Percentiles rank a stretch among this genome's conserved stretches.
Conservation (phyloP, 2,888 invertebrate genomes). For the Yponomeuta plumbellus region DNA sequence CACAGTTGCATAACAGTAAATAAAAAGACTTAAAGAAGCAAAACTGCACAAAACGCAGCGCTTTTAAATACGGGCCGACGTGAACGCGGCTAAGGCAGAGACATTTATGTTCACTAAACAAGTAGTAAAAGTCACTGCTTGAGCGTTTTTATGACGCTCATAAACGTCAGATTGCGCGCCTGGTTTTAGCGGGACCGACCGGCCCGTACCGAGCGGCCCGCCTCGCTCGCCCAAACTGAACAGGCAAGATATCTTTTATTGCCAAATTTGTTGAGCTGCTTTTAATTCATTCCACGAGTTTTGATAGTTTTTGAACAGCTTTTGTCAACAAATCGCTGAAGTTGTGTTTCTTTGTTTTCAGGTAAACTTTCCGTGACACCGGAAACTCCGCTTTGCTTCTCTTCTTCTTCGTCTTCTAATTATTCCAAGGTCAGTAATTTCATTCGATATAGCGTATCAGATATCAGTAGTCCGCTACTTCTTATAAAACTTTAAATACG, state of each 20-base stretch:
- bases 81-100: constrained; percentile 74
- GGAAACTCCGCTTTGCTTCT: neutral
- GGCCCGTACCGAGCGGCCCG: constrained; percentile 35
- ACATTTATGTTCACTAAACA: constrained; percentile 79
- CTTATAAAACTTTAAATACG: too few species aligned
- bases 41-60: constrained; percentile 72
- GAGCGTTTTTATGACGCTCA: constrained; percentile 78
- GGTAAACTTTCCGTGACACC: neutral
- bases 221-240: constrained; percentile 11
- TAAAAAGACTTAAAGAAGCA: constrained; percentile 60
- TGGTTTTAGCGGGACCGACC: constrained; percentile 54
- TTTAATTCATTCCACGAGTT: constrained; percentile 5
- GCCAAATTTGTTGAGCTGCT: constrained; percentile 7
- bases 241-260: constrained; percentile 7
- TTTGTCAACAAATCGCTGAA: neutral
- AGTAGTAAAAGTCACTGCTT: constrained; percentile 78
- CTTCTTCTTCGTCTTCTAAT: neutral
- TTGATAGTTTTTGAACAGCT: neutral
- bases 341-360: neutral
- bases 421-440: neutral
- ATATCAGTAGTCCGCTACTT: too few species aligned
- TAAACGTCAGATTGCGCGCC: constrained; percentile 77
- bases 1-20: constrained; percentile 75
- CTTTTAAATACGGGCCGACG: constrained; percentile 75
- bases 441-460: neutral